Evolutionary conservation across 64 coral and sea anemone species (phyloP).

Genomic region (Montipora efflorescens): DNA sequence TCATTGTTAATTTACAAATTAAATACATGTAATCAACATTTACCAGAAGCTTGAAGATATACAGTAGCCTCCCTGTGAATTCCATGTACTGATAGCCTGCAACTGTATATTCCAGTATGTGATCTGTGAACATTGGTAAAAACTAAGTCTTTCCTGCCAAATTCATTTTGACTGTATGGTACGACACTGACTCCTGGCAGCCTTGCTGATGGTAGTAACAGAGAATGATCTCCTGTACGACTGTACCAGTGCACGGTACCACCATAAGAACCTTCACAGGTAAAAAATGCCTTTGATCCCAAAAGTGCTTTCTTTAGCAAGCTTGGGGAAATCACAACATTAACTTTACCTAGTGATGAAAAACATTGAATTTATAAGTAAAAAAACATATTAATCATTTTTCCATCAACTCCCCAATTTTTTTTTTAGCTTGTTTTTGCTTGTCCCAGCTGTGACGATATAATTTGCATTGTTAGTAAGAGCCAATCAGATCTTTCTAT

Average conservation of each 20-base stretch:
- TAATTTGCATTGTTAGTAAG: too few relatives aligned
- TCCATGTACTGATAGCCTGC: background rate
- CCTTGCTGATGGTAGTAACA: background rate
- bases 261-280: background rate
- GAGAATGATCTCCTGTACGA: background rate
- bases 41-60: background rate
- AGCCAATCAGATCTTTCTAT: too few relatives aligned
- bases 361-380: background rate
- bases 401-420: too few relatives aligned
- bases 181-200: background rate
- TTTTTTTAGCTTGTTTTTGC: too few relatives aligned
- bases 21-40: background rate
- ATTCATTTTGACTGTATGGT: background rate
- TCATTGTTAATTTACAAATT: background rate
- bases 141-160: background rate
- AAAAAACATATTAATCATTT: too few relatives aligned
- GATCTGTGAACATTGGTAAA: background rate
- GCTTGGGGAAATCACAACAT: background rate
- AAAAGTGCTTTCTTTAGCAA: background rate
- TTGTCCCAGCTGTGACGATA: too few relatives aligned
- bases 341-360: background rate
- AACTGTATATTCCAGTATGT: background rate
- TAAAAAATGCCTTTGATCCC: background rate
- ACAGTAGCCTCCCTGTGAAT: background rate
- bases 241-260: background rate